Evolutionary conservation across 2,888 invertebrate genomes (phyloP).

Genomic region (Hypena proboscidalis): DNA sequence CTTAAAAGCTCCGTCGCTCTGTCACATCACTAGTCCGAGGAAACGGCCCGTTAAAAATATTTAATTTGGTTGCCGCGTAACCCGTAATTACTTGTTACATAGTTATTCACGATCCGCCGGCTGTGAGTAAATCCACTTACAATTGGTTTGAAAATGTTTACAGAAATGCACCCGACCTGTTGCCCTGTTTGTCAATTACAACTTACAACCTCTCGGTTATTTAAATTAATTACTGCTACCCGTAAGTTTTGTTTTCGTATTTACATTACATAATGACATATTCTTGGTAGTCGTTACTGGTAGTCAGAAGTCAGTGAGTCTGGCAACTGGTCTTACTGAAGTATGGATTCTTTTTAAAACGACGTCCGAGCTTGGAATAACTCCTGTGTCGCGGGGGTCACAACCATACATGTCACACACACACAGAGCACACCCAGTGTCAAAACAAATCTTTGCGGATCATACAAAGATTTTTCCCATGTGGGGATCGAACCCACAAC

Average conservation of each 20-base stretch:
- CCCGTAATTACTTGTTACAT: slow-evolving; percentile 69
- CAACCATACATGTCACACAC: too few species aligned
- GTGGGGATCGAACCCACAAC: too few species aligned
- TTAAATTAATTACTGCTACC: slow-evolving; percentile 32
- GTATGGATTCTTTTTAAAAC: too few species aligned
- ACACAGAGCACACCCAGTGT: too few species aligned
- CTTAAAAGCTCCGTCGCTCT: slow-evolving; percentile 27
- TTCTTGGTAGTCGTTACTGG: too few species aligned
- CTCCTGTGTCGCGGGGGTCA: too few species aligned
- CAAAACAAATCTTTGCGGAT: too few species aligned
- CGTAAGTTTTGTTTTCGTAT: slow-evolving; percentile 10
- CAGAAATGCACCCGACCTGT: slow-evolving; percentile 36
- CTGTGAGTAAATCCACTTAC: slow-evolving; percentile 60
- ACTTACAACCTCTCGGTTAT: slow-evolving; percentile 26
- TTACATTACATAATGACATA: slow-evolving; percentile 1
- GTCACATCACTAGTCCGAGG: slow-evolving; percentile 63
- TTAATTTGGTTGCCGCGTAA: slow-evolving; percentile 72
- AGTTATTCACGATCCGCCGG: slow-evolving; percentile 63
- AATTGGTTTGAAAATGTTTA: slow-evolving; percentile 49
- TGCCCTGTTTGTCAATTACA: slow-evolving; percentile 37
- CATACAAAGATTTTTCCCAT: too few species aligned
- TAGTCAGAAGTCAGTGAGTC: too few species aligned
- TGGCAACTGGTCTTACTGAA: too few species aligned
- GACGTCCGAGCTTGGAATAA: too few species aligned
- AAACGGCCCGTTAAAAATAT: slow-evolving; percentile 72